A percentile compares a stretch with the other conserved stretches of the same genome.
These are phyloP conservation scores for Oikopleura albicans DNA, from an alignment of 23 tunicate genomes.

Conservation along the genomic window DNA sequence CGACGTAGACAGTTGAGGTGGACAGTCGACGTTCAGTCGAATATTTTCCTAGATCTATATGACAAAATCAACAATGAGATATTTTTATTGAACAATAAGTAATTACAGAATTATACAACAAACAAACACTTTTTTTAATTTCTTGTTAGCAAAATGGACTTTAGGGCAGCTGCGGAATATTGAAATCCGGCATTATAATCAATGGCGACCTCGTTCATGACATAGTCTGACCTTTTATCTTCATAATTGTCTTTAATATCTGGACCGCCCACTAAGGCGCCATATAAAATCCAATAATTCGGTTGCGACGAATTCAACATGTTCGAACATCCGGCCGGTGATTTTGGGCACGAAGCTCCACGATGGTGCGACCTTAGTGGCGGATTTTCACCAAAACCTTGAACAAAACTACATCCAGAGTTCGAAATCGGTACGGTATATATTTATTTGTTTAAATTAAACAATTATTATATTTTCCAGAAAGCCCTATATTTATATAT, in stretches of 20 bases:
- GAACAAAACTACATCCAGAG: neutral
- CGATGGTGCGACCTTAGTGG: conserved; percentile 1
- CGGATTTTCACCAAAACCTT: neutral
- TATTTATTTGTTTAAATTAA: too few species aligned
- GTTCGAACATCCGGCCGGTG: neutral
- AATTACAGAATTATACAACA: too few species aligned
- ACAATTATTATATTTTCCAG: too few species aligned
- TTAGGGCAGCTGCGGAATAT: conserved; percentile 23
- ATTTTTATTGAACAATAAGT: too few species aligned
- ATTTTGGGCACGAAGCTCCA: neutral
- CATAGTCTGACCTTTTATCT: conserved; percentile 20
- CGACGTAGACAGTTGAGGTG: too few species aligned
- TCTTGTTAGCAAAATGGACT: neutral
- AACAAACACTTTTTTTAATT: neutral
- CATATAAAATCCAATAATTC: conserved; percentile 28
- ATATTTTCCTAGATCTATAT: too few species aligned
- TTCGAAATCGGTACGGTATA: too few species aligned
- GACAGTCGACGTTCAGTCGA: too few species aligned
- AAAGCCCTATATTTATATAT: too few species aligned
- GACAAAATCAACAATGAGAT: too few species aligned
- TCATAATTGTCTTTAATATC: conserved; percentile 18
- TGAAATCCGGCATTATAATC: conserved; percentile 29
- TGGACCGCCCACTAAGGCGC: conserved; percentile 30
- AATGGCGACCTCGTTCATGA: conserved; percentile 21
- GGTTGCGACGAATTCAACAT: conserved; percentile 14